Base-by-base conservation (phyloP, 2,888 invertebrate genomes). In the Drosophila lacicola region DNA sequence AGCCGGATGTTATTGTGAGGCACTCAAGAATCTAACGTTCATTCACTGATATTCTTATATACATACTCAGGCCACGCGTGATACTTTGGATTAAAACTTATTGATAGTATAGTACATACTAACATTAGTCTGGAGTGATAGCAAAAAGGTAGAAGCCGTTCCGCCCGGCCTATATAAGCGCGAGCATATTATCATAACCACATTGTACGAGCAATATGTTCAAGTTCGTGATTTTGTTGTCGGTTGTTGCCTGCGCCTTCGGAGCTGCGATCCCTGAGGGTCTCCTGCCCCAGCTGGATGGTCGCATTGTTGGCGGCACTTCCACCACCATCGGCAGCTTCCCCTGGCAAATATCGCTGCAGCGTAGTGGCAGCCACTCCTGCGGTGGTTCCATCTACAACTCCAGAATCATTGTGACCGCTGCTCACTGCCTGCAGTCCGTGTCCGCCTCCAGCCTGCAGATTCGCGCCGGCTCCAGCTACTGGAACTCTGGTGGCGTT, bases 331-430 rank as follows among this genome's bases (percentile, higher is more conserved):
- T 91, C 42, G 42, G 25, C 34, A 74, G 80, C 54, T 88, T 80
- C 70, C 91, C 91, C 36, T 90, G 82, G 76, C 88, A 88, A 67
- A 71, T 90, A 21, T 90, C 91, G 2, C 60, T 91, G 5, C 82
- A 83, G 61, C 80, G 81, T n/a, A 83, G 89, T 42, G 93, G 93
- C 0, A 74, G 90, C 0, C 94, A 95, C 78, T 90, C 92, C 0
- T 95, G 95, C 76, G 95, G 95, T 2, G 95, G 94, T 0, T 90
- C 94, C 10, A 88, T 95, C 57, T 93, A 92, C 53, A 82, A 81
- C 17, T 88, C 93, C 53, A 93, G 93, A 41, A 72, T 86, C 34
- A 92, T 94, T 1, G 70, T 95, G 3, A 95, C 95, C 2, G 95
- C 95, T 39, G 95, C 95, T 10, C 95, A 95, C 83, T 95, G 95